Evolutionary conservation across 2,113 vertebrate genomes (phyloP).

Genomic region (Bungarus multicinctus): DNA sequence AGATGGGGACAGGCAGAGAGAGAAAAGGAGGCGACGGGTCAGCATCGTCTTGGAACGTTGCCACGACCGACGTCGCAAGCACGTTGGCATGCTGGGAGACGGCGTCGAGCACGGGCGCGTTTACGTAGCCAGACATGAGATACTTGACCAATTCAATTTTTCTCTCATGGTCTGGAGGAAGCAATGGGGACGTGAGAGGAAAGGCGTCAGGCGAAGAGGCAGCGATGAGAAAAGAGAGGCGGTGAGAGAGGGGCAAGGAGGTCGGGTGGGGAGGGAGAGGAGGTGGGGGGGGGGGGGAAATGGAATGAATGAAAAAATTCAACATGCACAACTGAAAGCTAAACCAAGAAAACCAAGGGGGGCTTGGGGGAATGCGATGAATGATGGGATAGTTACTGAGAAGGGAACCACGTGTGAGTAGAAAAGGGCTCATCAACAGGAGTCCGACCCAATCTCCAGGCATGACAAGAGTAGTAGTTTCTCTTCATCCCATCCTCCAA

Average conservation of each 20-base stretch:
- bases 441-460: not conserved
- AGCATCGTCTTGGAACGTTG: conserved; percentile 84
- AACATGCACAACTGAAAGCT: conserved; percentile 60
- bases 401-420: conserved; percentile 16
- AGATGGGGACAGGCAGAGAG: conserved; percentile 80
- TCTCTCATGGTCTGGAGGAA: conserved; percentile 83
- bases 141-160: conserved; percentile 90
- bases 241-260: conserved; percentile 23
- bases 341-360: conserved; percentile 41
- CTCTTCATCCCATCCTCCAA: not conserved
- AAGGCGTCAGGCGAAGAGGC: not conserved
- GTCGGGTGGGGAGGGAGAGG: conserved; percentile 41
- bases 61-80: conserved; percentile 83
- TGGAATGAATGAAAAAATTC: conserved; percentile 61
- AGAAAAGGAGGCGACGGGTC: conserved; percentile 85
- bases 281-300: conserved; percentile 34
- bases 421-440: not conserved
- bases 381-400: not conserved
- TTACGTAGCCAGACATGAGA: conserved; percentile 89
- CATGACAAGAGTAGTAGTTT: not conserved
- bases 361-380: not conserved
- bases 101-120: conserved; percentile 81
- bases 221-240: not conserved
- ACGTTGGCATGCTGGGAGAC: conserved; percentile 87
- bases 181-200: conserved; percentile 8